Evolutionary conservation across 2,113 vertebrate species (phyloP).

Genomic region (Hippoglossus stenolepis): DNA sequence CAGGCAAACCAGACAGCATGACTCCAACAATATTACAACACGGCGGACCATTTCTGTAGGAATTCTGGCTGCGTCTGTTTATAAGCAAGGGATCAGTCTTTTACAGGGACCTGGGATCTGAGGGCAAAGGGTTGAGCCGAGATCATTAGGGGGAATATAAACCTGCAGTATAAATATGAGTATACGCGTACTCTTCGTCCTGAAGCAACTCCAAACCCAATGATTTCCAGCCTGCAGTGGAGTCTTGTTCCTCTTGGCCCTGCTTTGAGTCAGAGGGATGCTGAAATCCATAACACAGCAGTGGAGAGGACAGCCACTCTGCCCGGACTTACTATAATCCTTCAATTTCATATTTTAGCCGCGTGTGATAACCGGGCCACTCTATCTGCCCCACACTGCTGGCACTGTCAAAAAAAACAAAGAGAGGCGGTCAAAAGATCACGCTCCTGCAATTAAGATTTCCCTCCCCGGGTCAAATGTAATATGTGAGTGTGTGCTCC

Average conservation of each 20-base stretch:
- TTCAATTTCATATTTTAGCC: conserved; percentile 67
- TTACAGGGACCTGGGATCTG: not conserved
- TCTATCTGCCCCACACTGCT: conserved; percentile 52
- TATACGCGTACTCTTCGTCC: not conserved
- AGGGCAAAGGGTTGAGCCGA: conserved; percentile 1
- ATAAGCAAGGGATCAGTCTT: conserved; percentile 19
- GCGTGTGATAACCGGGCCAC: conserved; percentile 39
- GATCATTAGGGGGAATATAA: not conserved
- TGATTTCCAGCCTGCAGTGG: conserved; percentile 12
- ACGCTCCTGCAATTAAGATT: conserved; percentile 66
- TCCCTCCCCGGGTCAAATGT: conserved; percentile 58
- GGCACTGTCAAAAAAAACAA: conserved; percentile 58
- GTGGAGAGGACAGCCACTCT: conserved; percentile 40
- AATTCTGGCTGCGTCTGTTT: conserved; percentile 23
- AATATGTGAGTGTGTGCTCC: conserved; percentile 32
- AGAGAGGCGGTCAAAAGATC: conserved; percentile 64
- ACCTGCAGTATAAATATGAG: conserved; percentile 4
- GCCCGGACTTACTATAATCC: conserved; percentile 66
- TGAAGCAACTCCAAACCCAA: not conserved
- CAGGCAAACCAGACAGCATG: conserved; percentile 53
- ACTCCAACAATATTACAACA: conserved; percentile 29
- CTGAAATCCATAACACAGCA: conserved; percentile 50
- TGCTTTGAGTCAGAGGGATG: conserved; percentile 25
- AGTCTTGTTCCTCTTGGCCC: conserved; percentile 12
- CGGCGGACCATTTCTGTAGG: conserved; percentile 22